phyloP scores from a whole-genome alignment of 2,888 invertebrate species.

The Sinotaia quadrata region DNA sequence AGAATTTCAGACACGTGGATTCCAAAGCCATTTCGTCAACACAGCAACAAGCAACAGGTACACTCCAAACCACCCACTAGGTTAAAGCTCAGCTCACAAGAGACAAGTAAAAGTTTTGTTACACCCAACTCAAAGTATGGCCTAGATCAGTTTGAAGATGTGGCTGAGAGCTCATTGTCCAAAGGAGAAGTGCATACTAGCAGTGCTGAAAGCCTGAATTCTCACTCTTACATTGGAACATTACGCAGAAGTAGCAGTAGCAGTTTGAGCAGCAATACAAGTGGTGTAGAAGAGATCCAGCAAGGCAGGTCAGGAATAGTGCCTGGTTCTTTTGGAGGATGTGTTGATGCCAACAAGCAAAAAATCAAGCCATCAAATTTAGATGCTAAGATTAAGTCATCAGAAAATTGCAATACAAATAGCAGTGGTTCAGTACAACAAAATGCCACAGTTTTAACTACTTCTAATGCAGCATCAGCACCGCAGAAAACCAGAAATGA shows the following conservation, averaged over 20 bases:
- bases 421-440: slow-evolving; percentile 1
- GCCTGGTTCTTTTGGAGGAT: slow-evolving; percentile 10
- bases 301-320: slow-evolving; percentile 15
- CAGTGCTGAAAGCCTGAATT: slow-evolving; percentile 46
- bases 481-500: slow-evolving; percentile 36
- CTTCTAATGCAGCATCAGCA: not conserved
- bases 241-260: slow-evolving; percentile 58
- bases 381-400: not conserved
- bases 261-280: slow-evolving; percentile 56
- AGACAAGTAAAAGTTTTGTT: slow-evolving; percentile 26
- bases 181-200: slow-evolving; percentile 33
- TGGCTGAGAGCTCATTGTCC: slow-evolving; percentile 40
- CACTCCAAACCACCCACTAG: not conserved
- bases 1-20: not conserved
- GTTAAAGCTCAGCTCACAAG: not conserved
- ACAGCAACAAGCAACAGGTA: not conserved
- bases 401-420: not conserved
- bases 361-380: slow-evolving; percentile 11
- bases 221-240: slow-evolving; percentile 18
- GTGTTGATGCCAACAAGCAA: not conserved
- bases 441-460: slow-evolving; percentile 9
- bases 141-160: slow-evolving; percentile 64
- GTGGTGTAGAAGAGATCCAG: slow-evolving; percentile 59
- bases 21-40: slow-evolving; percentile 6
- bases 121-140: slow-evolving; percentile 66